These are phyloP conservation scores for Parthenolecanium corni DNA, from an alignment of 2,888 invertebrate species.

Conservation along the genomic window DNA sequence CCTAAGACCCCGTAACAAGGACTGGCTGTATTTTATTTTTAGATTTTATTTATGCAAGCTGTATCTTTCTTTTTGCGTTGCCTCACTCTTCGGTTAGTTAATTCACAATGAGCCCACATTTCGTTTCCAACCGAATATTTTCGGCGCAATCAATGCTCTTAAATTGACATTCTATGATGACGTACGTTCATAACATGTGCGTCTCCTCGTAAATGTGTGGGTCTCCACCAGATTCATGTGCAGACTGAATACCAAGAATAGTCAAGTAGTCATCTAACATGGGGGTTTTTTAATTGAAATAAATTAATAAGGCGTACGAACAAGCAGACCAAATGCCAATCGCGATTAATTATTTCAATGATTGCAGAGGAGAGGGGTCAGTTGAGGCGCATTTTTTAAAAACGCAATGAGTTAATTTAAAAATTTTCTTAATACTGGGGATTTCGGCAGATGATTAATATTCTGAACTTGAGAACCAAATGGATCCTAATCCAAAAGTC, in stretches of 20 bases:
- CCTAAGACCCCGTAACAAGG: background rate
- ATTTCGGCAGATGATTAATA: too few species aligned
- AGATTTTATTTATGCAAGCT: background rate
- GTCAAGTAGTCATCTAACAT: slow-evolving; percentile 4
- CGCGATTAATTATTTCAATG: background rate
- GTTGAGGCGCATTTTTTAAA: background rate
- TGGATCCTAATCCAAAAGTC: too few species aligned
- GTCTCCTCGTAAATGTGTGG: background rate
- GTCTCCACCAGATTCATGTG: background rate
- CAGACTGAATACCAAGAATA: background rate
- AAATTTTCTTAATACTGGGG: too few species aligned
- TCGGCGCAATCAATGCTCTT: slow-evolving; percentile 16
- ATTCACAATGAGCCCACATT: slow-evolving; percentile 26
- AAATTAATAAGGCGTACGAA: slow-evolving; percentile 20
- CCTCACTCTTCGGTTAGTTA: background rate
- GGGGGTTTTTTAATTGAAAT: slow-evolving; percentile 25
- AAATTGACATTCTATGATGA: slow-evolving; percentile 13
- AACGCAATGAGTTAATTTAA: too few species aligned
- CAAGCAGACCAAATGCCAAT: too few species aligned
- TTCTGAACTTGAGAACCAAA: too few species aligned
- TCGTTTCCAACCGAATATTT: slow-evolving; percentile 4
- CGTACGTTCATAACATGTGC: too few species aligned
- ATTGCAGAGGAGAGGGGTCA: background rate
- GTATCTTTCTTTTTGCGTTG: background rate
- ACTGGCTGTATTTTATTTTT: slow-evolving; percentile 11